Conservation (phyloP, 1,140 invertebrate genomes). For the Leptoteleia sp. region DNA sequence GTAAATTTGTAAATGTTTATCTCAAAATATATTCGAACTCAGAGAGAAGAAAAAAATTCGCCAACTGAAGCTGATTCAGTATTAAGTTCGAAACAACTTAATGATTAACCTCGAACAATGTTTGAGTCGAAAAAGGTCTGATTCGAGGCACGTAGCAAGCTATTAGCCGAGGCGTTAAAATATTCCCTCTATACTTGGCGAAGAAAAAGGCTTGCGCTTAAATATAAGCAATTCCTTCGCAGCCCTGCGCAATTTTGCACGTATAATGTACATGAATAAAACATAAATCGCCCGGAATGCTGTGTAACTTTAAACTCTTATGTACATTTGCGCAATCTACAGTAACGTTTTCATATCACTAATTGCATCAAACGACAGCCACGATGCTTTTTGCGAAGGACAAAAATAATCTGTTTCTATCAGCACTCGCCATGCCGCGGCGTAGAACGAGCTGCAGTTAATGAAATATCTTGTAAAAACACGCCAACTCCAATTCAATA, state of each 20-base stretch:
- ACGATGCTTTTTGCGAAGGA: constrained; percentile 56
- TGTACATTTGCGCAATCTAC: constrained; percentile 56
- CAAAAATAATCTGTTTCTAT: constrained; percentile 29
- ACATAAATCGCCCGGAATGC: constrained; percentile 69
- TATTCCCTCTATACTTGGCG: constrained; percentile 74
- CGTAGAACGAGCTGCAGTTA: constrained; percentile 17
- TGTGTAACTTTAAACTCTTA: constrained; percentile 64
- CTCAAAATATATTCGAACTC: too few species aligned
- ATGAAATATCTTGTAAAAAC: constrained; percentile 37
- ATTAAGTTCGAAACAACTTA: constrained; percentile 1
- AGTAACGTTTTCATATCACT: constrained; percentile 59
- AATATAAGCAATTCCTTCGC: constrained; percentile 69
- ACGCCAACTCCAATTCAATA: constrained; percentile 18
- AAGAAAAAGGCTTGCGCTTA: constrained; percentile 73
- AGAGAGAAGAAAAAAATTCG: too few species aligned
- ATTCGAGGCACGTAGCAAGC: constrained; percentile 67
- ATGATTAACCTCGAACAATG: constrained; percentile 1
- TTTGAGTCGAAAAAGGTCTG: constrained; percentile 24
- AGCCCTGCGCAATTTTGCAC: constrained; percentile 69
- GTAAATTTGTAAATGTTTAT: too few species aligned
- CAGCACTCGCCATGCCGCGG: constrained; percentile 2
- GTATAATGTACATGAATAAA: constrained; percentile 76
- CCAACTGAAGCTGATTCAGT: too few species aligned
- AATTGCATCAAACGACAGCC: constrained; percentile 62
- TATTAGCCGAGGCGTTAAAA: constrained; percentile 76